Evolutionary conservation across 2,797 vertebrate species (phyloP).

Genomic region (Mormyrus proboscirostris): DNA sequence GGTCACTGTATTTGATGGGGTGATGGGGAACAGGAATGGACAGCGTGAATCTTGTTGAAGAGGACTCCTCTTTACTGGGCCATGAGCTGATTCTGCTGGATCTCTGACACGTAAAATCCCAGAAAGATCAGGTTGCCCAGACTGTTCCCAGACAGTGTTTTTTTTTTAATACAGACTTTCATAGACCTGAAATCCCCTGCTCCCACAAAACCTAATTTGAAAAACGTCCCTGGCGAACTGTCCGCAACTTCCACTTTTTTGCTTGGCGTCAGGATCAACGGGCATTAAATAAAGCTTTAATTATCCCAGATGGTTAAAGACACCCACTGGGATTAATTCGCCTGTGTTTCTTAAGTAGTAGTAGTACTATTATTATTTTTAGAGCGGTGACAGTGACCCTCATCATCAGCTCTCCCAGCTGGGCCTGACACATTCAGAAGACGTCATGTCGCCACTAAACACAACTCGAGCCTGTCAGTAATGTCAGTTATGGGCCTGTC

Average conservation of each 20-base stretch:
- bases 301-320: constrained; percentile 45
- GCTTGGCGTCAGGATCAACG: constrained; percentile 36
- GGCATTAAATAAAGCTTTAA: constrained; percentile 49
- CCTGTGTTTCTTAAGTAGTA: background rate
- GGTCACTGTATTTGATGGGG: background rate
- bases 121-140: constrained; percentile 26
- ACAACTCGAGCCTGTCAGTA: constrained; percentile 11
- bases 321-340: constrained; percentile 25
- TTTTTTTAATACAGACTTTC: constrained; percentile 31
- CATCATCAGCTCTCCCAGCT: constrained; percentile 30
- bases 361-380: background rate
- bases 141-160: constrained; percentile 21
- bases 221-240: constrained; percentile 52
- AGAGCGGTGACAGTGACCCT: constrained; percentile 27
- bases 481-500: constrained; percentile 20
- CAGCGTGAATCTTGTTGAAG: constrained; percentile 41
- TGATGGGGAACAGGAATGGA: constrained; percentile 44
- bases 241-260: constrained; percentile 23
- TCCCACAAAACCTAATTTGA: constrained; percentile 55
- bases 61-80: constrained; percentile 43
- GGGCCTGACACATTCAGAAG: background rate
- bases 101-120: background rate
- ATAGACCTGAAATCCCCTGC: constrained; percentile 21
- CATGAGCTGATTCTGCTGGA: constrained; percentile 13
- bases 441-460: background rate